Evolutionary conservation across 2,888 invertebrate species (phyloP).

Genomic region (Catocala fraxini): DNA sequence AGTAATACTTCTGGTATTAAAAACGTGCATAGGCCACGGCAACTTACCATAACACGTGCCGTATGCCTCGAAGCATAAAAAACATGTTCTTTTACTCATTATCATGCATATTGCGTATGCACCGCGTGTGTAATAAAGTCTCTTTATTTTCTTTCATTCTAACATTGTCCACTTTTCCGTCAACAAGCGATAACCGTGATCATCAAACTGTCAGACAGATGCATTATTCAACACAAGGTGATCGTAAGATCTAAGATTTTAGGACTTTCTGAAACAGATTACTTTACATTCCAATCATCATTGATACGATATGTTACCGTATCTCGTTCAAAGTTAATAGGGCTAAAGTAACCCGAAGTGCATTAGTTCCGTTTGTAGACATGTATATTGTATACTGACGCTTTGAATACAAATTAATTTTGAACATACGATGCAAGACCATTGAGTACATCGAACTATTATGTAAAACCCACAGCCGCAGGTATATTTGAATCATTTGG

Average conservation of each 20-base stretch:
- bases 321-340: slow-evolving; percentile 17
- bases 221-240: neutral
- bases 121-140: too few relatives aligned
- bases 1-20: too few relatives aligned
- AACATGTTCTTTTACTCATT: too few relatives aligned
- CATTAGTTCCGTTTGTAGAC: slow-evolving; percentile 28
- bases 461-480: slow-evolving; percentile 18
- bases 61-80: too few relatives aligned
- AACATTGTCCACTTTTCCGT: neutral
- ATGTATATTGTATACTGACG: slow-evolving; percentile 16
- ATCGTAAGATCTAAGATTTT: slow-evolving; percentile 1
- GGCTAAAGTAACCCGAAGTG: slow-evolving; percentile 10
- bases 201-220: neutral
- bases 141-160: too few relatives aligned
- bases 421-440: slow-evolving; percentile 24
- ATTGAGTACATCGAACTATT: slow-evolving; percentile 18
- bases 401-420: slow-evolving; percentile 45
- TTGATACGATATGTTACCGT: neutral
- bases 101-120: too few relatives aligned
- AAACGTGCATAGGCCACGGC: too few relatives aligned
- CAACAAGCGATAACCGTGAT: neutral
- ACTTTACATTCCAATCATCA: slow-evolving; percentile 4
- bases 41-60: too few relatives aligned
- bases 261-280: neutral
- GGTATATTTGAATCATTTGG: slow-evolving; percentile 27